Percentiles rank a stretch among this genome's conserved stretches.
Evolutionary conservation across 2,113 vertebrate species (phyloP).

Genomic region (Steatornis caripensis): DNA sequence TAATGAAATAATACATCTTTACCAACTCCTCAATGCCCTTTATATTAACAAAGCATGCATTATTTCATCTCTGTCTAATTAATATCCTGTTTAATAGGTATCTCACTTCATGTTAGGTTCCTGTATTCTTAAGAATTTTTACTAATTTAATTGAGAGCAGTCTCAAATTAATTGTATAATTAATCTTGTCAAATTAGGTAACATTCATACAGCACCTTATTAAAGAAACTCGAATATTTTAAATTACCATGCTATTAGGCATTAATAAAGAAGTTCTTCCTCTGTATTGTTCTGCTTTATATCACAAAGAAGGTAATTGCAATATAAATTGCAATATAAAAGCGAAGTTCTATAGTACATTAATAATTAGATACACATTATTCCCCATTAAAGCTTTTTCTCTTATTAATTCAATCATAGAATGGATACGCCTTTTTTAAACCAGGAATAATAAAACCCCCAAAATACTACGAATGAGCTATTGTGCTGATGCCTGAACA

Average conservation of each 20-base stretch:
- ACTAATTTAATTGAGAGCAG: conserved; percentile 82
- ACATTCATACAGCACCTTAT: conserved; percentile 79
- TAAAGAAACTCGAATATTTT: conserved; percentile 79
- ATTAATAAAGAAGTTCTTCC: conserved; percentile 80
- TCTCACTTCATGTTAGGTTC: conserved; percentile 74
- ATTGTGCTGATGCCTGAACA: conserved; percentile 18
- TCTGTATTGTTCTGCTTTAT: conserved; percentile 81
- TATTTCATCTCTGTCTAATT: conserved; percentile 77
- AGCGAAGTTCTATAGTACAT: conserved; percentile 77
- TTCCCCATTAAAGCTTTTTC: conserved; percentile 70
- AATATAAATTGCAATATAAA: conserved; percentile 81
- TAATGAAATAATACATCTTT: conserved; percentile 73
- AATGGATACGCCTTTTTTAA: conserved; percentile 65
- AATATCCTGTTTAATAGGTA: conserved; percentile 75
- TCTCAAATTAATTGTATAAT: conserved; percentile 86
- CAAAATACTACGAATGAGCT: conserved; percentile 31
- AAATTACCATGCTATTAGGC: conserved; percentile 82
- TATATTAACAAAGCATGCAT: conserved; percentile 76
- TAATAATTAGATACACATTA: conserved; percentile 81
- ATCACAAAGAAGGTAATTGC: conserved; percentile 80
- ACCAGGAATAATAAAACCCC: conserved; percentile 21
- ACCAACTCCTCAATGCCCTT: conserved; percentile 69
- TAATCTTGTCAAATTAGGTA: conserved; percentile 87
- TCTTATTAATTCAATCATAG: conserved; percentile 58
- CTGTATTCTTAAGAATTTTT: conserved; percentile 76